Evolutionary conservation across 2,113 vertebrate genomes (phyloP).

Genomic region (Hipposideros armiger): DNA sequence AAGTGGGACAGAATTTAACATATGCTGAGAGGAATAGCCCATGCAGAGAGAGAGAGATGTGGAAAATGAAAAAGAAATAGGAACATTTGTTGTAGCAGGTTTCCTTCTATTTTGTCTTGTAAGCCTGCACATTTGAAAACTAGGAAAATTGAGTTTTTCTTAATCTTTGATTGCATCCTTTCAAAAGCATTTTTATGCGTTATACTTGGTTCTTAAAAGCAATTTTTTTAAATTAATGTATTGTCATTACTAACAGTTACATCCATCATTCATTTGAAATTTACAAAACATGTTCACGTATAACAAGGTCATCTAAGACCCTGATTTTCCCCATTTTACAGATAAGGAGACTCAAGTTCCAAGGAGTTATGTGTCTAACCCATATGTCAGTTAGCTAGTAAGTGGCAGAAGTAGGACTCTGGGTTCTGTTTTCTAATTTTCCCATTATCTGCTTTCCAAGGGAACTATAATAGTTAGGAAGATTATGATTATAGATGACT

Average conservation of each 20-base stretch:
- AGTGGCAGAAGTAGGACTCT: neutral
- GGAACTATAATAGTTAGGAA: neutral
- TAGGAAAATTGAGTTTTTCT: neutral
- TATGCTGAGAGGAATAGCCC: neutral
- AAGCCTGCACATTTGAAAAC: neutral
- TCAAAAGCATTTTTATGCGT: neutral
- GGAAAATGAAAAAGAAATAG: neutral
- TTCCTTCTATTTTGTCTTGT: neutral
- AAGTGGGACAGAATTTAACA: neutral
- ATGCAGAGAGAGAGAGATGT: neutral
- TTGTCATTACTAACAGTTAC: neutral
- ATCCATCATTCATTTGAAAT: conserved; percentile 11
- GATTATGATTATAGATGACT: neutral
- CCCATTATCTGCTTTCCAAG: neutral
- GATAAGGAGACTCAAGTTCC: neutral
- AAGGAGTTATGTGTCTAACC: neutral
- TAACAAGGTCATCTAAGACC: neutral
- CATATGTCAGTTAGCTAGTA: neutral
- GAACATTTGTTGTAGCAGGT: neutral
- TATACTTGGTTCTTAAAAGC: neutral
- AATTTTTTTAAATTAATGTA: conserved; percentile 26
- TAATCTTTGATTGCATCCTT: neutral
- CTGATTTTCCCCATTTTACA: neutral
- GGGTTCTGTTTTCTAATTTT: neutral
- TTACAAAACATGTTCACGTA: neutral